Evolutionary conservation across 2,797 vertebrate genomes (phyloP).

Genomic region (Moxostoma hubbsi): DNA sequence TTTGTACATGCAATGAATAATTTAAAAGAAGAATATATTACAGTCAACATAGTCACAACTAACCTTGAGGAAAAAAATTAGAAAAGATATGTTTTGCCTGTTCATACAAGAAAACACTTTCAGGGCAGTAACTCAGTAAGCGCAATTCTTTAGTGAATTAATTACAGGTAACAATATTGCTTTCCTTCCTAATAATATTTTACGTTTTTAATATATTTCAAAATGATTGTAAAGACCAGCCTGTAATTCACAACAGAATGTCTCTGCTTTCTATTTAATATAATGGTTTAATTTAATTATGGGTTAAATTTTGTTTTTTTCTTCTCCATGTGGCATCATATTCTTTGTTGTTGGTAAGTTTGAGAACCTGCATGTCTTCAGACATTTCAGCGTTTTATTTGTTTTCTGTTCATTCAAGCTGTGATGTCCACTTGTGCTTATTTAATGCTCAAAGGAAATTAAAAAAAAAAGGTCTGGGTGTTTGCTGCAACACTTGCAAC

Average conservation of each 20-base stretch:
- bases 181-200: too few species aligned
- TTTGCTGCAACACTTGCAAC: background rate
- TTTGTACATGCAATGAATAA: too few species aligned
- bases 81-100: background rate
- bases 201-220: background rate
- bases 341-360: constrained; percentile 98
- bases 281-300: constrained; percentile 12
- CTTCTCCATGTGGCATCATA: constrained; percentile 92
- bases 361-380: constrained; percentile 92
- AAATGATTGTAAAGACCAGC: background rate
- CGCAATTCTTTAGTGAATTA: too few species aligned
- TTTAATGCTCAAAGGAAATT: constrained; percentile 59
- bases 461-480: background rate
- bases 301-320: constrained; percentile 74
- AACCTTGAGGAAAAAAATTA: too few species aligned
- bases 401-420: constrained; percentile 84
- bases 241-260: background rate
- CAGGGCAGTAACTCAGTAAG: too few species aligned
- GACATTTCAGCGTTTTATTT: constrained; percentile 87
- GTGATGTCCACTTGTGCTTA: constrained; percentile 75
- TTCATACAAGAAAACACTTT: background rate
- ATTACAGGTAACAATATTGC: too few species aligned
- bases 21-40: too few species aligned
- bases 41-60: too few species aligned
- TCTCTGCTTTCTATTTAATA: background rate